Evolutionary conservation across 2,888 invertebrate genomes (phyloP).

Genomic region (Capitulum mitella): DNA sequence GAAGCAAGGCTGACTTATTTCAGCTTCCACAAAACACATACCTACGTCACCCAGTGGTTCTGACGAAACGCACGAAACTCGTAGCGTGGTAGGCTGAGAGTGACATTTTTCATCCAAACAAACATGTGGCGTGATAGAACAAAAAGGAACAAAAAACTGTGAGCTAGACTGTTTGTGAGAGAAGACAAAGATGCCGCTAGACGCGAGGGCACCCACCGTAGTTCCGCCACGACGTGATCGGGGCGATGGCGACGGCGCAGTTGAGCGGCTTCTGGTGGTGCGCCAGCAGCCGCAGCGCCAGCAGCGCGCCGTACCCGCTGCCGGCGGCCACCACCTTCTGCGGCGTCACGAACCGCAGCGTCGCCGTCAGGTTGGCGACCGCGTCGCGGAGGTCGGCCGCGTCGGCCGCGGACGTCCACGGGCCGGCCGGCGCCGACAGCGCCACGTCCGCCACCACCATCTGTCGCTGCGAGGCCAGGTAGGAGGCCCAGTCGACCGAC

Average conservation of each 20-base stretch:
- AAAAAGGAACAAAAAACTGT: no score
- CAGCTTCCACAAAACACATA: no score
- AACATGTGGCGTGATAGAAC: no score
- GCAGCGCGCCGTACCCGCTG: not conserved
- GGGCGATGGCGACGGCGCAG: not conserved
- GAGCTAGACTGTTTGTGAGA: no score
- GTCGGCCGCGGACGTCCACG: not conserved
- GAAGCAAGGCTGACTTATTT: no score
- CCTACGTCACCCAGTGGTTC: no score
- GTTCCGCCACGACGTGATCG: not conserved
- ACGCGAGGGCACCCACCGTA: no score
- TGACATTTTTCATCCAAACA: no score
- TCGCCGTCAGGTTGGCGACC: not conserved
- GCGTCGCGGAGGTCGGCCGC: not conserved
- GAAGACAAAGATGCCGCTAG: no score
- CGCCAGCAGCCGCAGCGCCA: not conserved
- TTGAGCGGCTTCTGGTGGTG: not conserved
- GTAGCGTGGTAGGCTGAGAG: no score
- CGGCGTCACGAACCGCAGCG: not conserved
- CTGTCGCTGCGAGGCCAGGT: not conserved
- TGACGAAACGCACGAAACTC: no score
- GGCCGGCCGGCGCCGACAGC: not conserved
- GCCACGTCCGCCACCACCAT: not conserved
- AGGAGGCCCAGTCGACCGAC: not conserved
- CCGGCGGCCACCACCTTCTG: not conserved